Evolutionary conservation across 2,113 vertebrate species (phyloP).

Genomic region (Ondatra zibethicus): DNA sequence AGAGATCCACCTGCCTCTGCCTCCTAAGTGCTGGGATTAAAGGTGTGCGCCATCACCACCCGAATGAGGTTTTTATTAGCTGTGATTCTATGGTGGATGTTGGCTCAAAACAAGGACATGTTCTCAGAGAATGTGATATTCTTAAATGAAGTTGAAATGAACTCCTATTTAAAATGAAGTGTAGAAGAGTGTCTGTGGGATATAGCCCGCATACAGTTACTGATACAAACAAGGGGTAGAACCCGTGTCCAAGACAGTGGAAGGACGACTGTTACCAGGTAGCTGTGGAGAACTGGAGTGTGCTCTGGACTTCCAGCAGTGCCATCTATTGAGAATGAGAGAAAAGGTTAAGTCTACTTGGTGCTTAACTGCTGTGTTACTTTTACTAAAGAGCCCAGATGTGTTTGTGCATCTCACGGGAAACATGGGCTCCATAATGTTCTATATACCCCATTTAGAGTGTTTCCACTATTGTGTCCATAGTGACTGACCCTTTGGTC

Average conservation of each 20-base stretch:
- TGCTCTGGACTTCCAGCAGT: background rate
- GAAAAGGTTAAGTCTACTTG: background rate
- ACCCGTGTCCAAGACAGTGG: background rate
- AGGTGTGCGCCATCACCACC: too few species aligned
- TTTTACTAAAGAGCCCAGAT: conserved; percentile 11
- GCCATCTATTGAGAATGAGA: background rate
- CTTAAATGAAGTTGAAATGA: background rate
- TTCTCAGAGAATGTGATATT: background rate
- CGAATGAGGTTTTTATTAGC: background rate
- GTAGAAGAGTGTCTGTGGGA: background rate
- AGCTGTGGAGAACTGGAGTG: background rate
- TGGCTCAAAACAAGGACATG: background rate
- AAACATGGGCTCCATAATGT: conserved; percentile 34
- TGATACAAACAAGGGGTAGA: background rate
- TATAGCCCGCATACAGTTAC: background rate
- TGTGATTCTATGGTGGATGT: background rate
- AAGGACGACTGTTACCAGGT: background rate
- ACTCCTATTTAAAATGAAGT: background rate
- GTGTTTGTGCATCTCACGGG: background rate
- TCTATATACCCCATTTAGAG: background rate
- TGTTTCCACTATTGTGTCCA: conserved; percentile 33
- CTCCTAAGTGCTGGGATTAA: too few species aligned
- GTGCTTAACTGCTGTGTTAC: background rate
- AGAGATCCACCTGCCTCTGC: too few species aligned
- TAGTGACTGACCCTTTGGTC: conserved; percentile 6